Evolutionary conservation across 2,888 invertebrate species (phyloP), one percentile per base, ranked within the genome.

Genomic region (Rhamnusium bicolor): DNA sequence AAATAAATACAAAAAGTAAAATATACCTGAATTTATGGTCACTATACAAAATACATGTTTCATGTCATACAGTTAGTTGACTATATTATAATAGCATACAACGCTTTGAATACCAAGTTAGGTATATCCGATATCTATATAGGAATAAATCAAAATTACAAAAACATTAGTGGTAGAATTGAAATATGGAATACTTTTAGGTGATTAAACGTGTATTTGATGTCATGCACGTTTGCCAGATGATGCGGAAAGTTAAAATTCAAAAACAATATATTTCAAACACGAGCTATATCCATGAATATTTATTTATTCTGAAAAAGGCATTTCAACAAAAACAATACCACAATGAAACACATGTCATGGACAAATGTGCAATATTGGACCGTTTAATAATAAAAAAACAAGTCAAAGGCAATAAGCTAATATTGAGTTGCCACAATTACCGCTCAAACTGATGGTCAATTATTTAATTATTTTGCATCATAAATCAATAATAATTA

Each of bases 211-310:
- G 32, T 68, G 47, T 68, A 46, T 68, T 68, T 24, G 68, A 68
- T 58, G 68, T 68, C 21, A 51, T 60, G 66, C 74, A 61, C 69
- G 76, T 53, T 51, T 18, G 67, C 61, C 77, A 73, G 69, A 77
- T 72, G 75, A 77, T 75, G 69, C 75, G 77, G 54, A 67, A 70
- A 77, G 73, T 77, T 75, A 68, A 70, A 77, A 72, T 74, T 67
- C 69, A 74, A 77, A 74, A 77, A 61, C 72, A 74, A 75, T 77
- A 60, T 71, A 72, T 77, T 77, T 75, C 71, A 73, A 72, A 75
- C 72, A 63, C 69, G 75, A 51, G 66, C 68, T 69, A 46, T 56
- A 49, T 70, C 61, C 58, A 75, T 77, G 75, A 75, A 77, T 77
- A 77, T 77, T 75, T 77, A 77, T 73, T 73, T 71, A 61, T 69